phyloP scores from a whole-genome alignment of 2,888 invertebrate genomes.

The Acheta domesticus region DNA sequence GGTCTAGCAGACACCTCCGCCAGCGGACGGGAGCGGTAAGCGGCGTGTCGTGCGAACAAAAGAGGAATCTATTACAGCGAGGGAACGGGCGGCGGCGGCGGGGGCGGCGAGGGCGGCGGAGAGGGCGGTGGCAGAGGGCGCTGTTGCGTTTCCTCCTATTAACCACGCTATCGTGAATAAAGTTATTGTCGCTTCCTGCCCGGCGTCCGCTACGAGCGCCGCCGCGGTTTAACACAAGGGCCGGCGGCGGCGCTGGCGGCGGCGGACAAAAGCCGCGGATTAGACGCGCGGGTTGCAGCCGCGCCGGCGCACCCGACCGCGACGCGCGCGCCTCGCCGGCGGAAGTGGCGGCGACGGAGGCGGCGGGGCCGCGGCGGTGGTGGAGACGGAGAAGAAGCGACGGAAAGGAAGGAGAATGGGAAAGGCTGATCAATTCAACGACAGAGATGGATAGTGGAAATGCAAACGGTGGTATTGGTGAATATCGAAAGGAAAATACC shows the following conservation, averaged over 20 bases:
- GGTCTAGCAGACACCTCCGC: too few relatives aligned
- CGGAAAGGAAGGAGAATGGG: not conserved
- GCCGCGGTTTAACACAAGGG: not conserved
- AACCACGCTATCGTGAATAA: conserved; percentile 9
- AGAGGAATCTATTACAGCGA: not conserved
- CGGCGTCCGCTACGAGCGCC: not conserved
- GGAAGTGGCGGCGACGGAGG: not conserved
- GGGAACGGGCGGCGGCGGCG: not conserved
- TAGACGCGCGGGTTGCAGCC: conserved; percentile 12
- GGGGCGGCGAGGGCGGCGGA: not conserved
- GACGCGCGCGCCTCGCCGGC: not conserved
- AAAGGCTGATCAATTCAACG: too few relatives aligned
- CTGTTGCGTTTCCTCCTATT: conserved; percentile 4
- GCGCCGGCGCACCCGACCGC: not conserved
- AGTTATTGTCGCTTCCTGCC: not conserved
- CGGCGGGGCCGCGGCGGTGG: too few relatives aligned
- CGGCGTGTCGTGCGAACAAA: not conserved
- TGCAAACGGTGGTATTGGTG: too few relatives aligned
- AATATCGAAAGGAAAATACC: too few relatives aligned
- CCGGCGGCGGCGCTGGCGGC: not conserved
- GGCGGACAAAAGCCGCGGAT: not conserved
- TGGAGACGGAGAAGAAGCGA: not conserved
- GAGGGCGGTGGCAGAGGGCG: not conserved
- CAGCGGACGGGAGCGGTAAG: not conserved
- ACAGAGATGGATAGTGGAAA: too few relatives aligned